Percentiles rank a stretch among this genome's conserved stretches.
Conservation (phyloP, 2,113 vertebrate species). For the Ibidorhyncha struthersii region DNA sequence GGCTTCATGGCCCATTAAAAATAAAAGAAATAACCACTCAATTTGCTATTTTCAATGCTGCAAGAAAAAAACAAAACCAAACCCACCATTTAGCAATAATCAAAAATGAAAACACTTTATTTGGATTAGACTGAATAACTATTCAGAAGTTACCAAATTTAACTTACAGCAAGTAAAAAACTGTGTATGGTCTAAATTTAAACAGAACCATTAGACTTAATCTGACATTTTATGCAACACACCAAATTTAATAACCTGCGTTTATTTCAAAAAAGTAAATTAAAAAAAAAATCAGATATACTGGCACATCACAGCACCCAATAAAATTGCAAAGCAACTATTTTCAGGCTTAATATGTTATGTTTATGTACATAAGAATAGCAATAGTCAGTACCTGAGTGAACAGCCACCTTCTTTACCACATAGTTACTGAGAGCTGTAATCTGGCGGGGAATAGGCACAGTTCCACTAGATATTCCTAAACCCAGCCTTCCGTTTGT, state of each 20-base stretch:
- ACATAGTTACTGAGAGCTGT: constrained; percentile 96
- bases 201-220: not conserved
- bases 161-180: not conserved
- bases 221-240: not conserved
- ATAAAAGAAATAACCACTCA: not conserved
- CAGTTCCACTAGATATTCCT: constrained; percentile 93
- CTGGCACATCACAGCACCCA: not conserved
- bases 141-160: not conserved
- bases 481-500: constrained; percentile 95
- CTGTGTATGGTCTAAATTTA: not conserved
- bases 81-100: not conserved
- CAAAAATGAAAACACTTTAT: not conserved
- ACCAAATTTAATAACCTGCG: not conserved
- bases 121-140: not conserved
- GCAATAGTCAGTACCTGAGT: constrained; percentile 81
- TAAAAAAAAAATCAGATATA: not conserved
- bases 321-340: not conserved
- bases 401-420: constrained; percentile 98
- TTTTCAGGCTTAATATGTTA: not conserved
- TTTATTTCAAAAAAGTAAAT: not conserved
- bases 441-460: constrained; percentile 94
- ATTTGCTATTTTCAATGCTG: not conserved
- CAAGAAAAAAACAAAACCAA: not conserved
- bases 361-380: rapidly evolving
- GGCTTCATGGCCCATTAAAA: not conserved